Conservation (phyloP, 2,888 invertebrate genomes). For the Shargacucullia verbasci region DNA sequence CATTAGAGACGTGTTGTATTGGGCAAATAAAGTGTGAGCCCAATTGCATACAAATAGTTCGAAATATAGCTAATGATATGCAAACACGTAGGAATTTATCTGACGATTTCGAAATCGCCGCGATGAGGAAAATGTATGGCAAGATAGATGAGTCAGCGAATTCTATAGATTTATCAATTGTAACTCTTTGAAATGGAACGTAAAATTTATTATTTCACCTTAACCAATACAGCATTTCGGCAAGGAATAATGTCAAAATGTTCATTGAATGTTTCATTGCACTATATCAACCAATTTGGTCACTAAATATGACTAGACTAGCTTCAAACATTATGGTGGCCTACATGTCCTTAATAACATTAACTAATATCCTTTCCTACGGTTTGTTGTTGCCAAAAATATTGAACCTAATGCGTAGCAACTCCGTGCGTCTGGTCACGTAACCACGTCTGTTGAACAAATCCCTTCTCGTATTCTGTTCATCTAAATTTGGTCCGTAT, state of each 20-base stretch:
- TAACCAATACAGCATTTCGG: too few relatives aligned
- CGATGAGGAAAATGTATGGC: slow-evolving; percentile 27
- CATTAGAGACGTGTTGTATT: too few relatives aligned
- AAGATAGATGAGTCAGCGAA: too few relatives aligned
- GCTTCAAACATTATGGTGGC: too few relatives aligned
- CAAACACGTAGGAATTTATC: slow-evolving; percentile 15
- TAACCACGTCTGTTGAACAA: slow-evolving; percentile 39
- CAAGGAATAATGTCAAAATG: too few relatives aligned
- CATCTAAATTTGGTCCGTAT: slow-evolving; percentile 26
- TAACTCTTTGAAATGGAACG: too few relatives aligned
- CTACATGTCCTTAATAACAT: not conserved
- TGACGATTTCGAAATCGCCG: slow-evolving; percentile 20
- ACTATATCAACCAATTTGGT: slow-evolving; percentile 3
- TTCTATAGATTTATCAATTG: too few relatives aligned
- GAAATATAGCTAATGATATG: slow-evolving; percentile 1
- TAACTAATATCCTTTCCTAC: slow-evolving; percentile 9
- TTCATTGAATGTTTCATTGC: not conserved
- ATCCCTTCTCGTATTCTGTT: slow-evolving; percentile 27
- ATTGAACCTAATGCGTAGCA: slow-evolving; percentile 36
- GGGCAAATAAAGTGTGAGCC: not conserved
- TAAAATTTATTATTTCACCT: too few relatives aligned
- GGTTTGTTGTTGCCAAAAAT: slow-evolving; percentile 37
- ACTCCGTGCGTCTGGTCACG: slow-evolving; percentile 54
- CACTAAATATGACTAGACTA: not conserved
- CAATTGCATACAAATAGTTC: slow-evolving; percentile 2